Evolutionary conservation across 1,140 invertebrate genomes (phyloP).

Genomic region (Diorhabda carinulata): DNA sequence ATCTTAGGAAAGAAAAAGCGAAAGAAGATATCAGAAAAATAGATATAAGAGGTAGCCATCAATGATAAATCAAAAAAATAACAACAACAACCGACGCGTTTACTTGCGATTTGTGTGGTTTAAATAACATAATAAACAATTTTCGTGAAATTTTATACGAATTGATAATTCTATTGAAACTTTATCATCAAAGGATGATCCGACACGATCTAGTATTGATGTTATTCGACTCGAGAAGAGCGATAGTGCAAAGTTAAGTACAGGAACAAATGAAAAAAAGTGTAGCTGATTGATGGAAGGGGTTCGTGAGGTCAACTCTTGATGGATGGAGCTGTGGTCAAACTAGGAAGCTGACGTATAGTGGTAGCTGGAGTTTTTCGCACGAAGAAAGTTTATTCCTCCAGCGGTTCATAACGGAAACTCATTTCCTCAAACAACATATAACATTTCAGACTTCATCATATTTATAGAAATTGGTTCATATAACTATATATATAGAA

Average conservation of each 20-base stretch:
- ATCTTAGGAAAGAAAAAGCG: slow-evolving; percentile 6
- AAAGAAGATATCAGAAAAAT: neutral
- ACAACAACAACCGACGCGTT: too few species aligned
- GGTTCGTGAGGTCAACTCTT: slow-evolving; percentile 32
- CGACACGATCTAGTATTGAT: slow-evolving; percentile 18
- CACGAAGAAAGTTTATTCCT: neutral
- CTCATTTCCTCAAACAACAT: too few species aligned
- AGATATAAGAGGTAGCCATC: slow-evolving; percentile 5
- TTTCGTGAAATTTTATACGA: too few species aligned
- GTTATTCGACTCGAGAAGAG: slow-evolving; percentile 8
- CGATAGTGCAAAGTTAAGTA: slow-evolving; percentile 22
- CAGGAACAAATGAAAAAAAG: slow-evolving; percentile 28
- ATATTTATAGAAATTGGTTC: too few species aligned
- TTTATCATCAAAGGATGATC: neutral
- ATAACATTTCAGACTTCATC: too few species aligned
- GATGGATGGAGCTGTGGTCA: slow-evolving; percentile 31
- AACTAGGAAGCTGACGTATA: slow-evolving; percentile 20
- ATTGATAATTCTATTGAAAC: too few species aligned
- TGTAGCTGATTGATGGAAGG: slow-evolving; percentile 33
- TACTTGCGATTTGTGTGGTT: too few species aligned
- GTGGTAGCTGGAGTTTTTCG: slow-evolving; percentile 5
- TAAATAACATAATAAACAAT: too few species aligned
- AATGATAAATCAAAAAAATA: slow-evolving; percentile 4
- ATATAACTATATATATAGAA: too few species aligned
- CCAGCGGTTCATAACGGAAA: neutral